Base-by-base conservation (phyloP, 2,888 invertebrate genomes). In the Dastarcus helophoroides region DNA sequence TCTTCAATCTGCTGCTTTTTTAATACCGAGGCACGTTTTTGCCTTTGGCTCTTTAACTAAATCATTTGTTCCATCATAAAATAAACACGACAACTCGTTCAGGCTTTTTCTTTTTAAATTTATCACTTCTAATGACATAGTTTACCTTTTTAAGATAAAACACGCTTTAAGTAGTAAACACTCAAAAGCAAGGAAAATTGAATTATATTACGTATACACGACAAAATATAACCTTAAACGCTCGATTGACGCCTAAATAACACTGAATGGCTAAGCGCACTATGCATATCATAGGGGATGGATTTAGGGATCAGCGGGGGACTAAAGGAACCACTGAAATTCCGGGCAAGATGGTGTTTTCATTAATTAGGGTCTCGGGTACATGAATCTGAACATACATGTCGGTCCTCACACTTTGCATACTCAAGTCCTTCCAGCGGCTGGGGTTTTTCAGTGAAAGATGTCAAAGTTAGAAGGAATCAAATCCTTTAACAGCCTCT, bases 31-130 rank as follows among this genome's bases (percentile, higher is more conserved):
- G 6, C 6, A 17, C 6, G 19, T 17, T 17, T 17, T 7, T 17
- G 19, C 6, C n/a, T 17, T 6, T 17, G 19, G 19, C n/a, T 17
- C 19, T 17, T n/a, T 17, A 17, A 6, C 19, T 17, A 17, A 17
- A 17, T 17, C 6, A 7, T 17, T 17, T 17, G 19, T 17, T 17
- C 19, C 19, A 17, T 7, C 19, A n/a, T n/a, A 17, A 17, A 17
- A 17, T 17, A 17, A 17, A 17, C 19, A 17, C 19, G 19, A 17
- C n/a, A 17, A 17, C 19, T 17, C 19, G 19, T 17, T 17, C 19
- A n/a, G 19, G 6, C 19, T 6, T 17, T 17, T 17, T 17, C 19
- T 17, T 17, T 17, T 17, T n/a, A 17, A 17, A 17, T 17, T 17
- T 17, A 17, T 6, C 19, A 17, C 19, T 7, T 17, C 19, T 17